Base-by-base conservation (phyloP, 2,888 invertebrate genomes). In the Polydrusus cervinus region DNA sequence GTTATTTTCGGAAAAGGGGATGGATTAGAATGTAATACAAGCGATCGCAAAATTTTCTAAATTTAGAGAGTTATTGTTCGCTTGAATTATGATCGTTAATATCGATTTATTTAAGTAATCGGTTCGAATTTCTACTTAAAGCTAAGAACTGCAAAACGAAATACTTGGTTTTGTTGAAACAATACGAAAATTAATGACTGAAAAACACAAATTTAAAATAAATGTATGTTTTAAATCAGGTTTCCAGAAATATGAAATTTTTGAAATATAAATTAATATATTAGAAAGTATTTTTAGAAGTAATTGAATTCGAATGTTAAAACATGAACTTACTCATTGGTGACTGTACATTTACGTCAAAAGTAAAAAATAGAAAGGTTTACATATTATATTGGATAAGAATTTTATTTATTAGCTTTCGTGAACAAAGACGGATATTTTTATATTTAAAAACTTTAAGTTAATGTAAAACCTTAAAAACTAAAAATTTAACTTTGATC, bases 211-310 rank as follows among this genome's bases (percentile, higher is more conserved):
- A 8, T 9, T 11, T 11, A n/a, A 13, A 11, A 43, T n/a, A 13
- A 14, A 55, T 38, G 34, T 38, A 38, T 10, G 16, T 60, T 38
- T 18, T 38, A 60, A 60, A 3, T 55, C 0, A 1, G 5, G 5
- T 20, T 61, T 45, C 18, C n/a, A 47, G 47, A 45, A 43, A 45
- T 62, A 5, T 45, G 20, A 43, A 62, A 43, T 25, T 16, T 45
- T 62, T n/a, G 20, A 18, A 16, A 45, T 14, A 49, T 25, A 47
- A n/a, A 64, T 47, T 47, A 64, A 64, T 30, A 64, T 64, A 47
- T 45, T 62, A 43, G 11, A 34, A 49, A 49, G 2, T 64, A 64
- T 64, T 64, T 64, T 64, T 64, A 64, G 64, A 49, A 25, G 25
- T 34, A 62, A 62, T 45, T 25, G 55, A 34, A 34, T 34, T 55